A percentile compares a stretch with the other conserved stretches of the same genome.
These are phyloP conservation scores for Rhynchophorus ferrugineus DNA, from an alignment of 1,140 invertebrate genomes.

Conservation along the genomic window DNA sequence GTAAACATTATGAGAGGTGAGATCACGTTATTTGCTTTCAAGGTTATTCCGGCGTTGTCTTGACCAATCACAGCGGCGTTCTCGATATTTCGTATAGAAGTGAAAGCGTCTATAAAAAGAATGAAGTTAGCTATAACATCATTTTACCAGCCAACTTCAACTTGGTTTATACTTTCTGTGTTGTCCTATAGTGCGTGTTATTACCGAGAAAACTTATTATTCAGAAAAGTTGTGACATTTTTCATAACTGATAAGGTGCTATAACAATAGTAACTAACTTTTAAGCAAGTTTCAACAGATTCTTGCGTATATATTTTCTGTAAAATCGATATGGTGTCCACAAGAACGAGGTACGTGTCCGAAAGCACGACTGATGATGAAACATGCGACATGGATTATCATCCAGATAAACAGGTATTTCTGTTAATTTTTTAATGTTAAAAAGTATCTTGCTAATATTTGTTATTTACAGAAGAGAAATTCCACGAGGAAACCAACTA, in stretches of 20 bases:
- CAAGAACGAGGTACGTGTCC: conserved; percentile 24
- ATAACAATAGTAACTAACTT: neutral
- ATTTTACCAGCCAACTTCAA: too few species aligned
- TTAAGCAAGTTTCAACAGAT: neutral
- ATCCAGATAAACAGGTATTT: conserved; percentile 20
- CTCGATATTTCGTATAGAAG: neutral
- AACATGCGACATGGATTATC: conserved; percentile 21
- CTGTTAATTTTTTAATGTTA: too few species aligned
- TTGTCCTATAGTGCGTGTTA: too few species aligned
- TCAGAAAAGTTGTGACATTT: too few species aligned
- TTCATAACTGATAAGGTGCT: too few species aligned
- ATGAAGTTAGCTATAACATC: too few species aligned
- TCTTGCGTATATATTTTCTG: neutral
- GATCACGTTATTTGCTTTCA: neutral
- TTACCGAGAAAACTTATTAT: too few species aligned
- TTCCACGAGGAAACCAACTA: conserved; percentile 15
- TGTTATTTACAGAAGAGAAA: conserved; percentile 13
- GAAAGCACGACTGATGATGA: conserved; percentile 25
- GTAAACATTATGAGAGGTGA: neutral
- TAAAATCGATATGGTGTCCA: conserved; percentile 18
- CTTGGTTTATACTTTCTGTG: too few species aligned
- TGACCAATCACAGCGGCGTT: neutral
- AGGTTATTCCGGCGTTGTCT: neutral
- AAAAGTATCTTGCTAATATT: conserved; percentile 4
- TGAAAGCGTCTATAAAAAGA: neutral